phyloP scores from a whole-genome alignment of 2,797 vertebrate genomes.

The Mus minutoides region DNA sequence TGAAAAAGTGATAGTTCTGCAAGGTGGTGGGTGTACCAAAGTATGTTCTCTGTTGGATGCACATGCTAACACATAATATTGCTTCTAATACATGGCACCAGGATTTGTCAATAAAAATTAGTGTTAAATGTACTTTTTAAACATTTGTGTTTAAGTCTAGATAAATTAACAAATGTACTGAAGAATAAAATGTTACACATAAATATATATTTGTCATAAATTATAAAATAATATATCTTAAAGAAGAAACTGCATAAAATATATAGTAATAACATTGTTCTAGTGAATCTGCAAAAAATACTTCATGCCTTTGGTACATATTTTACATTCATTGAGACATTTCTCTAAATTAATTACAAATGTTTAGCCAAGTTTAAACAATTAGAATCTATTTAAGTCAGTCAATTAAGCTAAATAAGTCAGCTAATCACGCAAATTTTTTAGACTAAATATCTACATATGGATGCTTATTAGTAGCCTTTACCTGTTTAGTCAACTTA shows the following conservation, averaged over 20 bases:
- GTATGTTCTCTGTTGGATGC: not conserved
- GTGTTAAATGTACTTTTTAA: not conserved
- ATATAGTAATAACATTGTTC: not conserved
- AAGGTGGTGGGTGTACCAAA: not conserved
- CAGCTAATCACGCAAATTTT: conserved; percentile 49
- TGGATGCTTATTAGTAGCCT: not conserved
- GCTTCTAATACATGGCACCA: not conserved
- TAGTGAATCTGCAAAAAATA: not conserved
- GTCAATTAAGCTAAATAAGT: conserved; percentile 56
- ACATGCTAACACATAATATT: not conserved
- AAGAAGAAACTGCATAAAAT: not conserved
- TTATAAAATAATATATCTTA: conserved; percentile 10
- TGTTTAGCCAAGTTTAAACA: conserved; percentile 68
- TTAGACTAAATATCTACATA: conserved; percentile 22
- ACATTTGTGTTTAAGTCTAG: not conserved
- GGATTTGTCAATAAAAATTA: not conserved
- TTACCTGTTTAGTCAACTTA: conserved; percentile 28
- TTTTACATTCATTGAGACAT: conserved; percentile 52
- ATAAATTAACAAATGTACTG: not conserved
- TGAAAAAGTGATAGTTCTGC: not conserved
- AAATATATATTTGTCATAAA: conserved; percentile 37
- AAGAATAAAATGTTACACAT: not conserved
- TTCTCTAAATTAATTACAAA: conserved; percentile 67
- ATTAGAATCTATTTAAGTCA: conserved; percentile 61
- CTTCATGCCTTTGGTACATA: not conserved